These are phyloP conservation scores for Emys orbicularis DNA, from an alignment of 2,797 vertebrate genomes.

Conservation along the genomic window DNA sequence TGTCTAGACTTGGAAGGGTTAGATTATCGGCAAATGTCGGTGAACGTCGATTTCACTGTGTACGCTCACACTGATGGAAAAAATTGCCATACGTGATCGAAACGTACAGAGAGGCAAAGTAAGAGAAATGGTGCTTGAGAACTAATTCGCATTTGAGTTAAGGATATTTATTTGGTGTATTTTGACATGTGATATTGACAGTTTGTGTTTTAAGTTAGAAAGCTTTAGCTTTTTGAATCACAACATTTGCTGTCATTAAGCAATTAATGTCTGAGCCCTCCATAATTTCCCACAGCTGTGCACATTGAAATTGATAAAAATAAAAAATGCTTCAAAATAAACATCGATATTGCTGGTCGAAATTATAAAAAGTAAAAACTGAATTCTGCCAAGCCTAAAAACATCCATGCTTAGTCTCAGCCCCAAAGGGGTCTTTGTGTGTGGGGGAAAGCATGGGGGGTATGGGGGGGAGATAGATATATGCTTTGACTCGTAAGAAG, in stretches of 20 bases:
- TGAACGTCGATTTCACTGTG: background rate
- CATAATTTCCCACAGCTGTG: background rate
- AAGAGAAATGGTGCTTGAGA: background rate
- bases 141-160: background rate
- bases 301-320: background rate
- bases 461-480: too few relatives aligned
- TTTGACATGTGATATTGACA: background rate
- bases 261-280: background rate
- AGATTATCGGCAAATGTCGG: background rate
- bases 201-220: background rate
- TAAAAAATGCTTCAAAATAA: background rate
- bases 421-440: accelerated
- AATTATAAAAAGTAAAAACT: background rate
- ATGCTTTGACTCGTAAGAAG: too few relatives aligned
- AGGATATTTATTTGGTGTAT: background rate
- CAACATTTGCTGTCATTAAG: background rate
- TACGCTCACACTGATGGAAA: background rate
- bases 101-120: background rate
- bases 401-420: accelerated
- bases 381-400: background rate
- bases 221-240: background rate
- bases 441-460: background rate
- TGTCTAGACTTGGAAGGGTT: accelerated
- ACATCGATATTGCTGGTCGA: background rate
- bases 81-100: background rate